Conservation (phyloP, 2,888 invertebrate genomes). For the Sinentomon sp. region DNA sequence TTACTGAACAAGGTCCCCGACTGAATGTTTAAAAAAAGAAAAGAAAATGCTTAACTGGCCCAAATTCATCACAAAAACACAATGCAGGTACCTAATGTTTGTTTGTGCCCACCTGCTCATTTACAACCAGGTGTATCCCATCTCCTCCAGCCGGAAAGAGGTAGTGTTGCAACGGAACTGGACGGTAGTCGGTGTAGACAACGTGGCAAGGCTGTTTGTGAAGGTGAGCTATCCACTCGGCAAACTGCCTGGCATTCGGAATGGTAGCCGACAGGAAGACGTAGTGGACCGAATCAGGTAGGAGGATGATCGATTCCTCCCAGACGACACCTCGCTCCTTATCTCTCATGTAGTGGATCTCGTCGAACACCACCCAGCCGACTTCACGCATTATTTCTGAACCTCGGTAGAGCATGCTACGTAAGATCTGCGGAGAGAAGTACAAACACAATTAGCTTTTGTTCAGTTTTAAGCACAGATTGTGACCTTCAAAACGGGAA, state of each 20-base stretch:
- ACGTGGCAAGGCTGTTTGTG: constrained; percentile 96
- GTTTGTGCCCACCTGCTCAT: constrained; percentile 36
- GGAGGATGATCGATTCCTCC: constrained; percentile 92
- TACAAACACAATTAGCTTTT: neutral
- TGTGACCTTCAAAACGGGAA: too few relatives aligned
- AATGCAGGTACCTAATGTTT: too few relatives aligned
- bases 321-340: constrained; percentile 98
- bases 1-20: too few relatives aligned
- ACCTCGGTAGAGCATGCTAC: constrained; percentile 94
- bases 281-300: constrained; percentile 92
- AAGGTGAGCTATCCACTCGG: constrained; percentile 74
- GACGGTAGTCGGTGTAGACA: constrained; percentile 91
- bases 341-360: constrained; percentile 99
- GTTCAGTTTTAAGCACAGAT: too few relatives aligned
- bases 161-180: constrained; percentile 92
- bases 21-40: neutral
- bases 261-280: constrained; percentile 98
- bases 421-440: constrained; percentile 39
- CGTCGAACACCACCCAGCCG: constrained; percentile 98
- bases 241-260: constrained; percentile 90
- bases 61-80: too few relatives aligned
- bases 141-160: constrained; percentile 90
- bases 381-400: constrained; percentile 98
- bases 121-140: constrained; percentile 83
- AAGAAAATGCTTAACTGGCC: too few relatives aligned